These are phyloP conservation scores for Ophion ellenae DNA, from an alignment of 2,888 invertebrate species.

Conservation along the genomic window DNA sequence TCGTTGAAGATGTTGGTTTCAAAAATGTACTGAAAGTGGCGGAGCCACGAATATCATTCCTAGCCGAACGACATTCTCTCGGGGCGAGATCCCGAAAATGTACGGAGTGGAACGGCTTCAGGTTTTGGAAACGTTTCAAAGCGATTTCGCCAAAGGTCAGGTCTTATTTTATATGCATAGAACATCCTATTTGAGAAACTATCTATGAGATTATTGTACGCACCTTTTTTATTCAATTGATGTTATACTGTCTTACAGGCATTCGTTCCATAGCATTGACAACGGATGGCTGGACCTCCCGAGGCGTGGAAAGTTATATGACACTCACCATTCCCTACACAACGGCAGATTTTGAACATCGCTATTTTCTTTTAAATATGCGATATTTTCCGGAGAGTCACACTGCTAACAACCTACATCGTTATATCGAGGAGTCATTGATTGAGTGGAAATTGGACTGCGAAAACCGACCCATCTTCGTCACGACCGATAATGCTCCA, in stretches of 20 bases:
- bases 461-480: constrained; percentile 2
- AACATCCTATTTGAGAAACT: neutral
- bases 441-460: constrained; percentile 12
- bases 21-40: no score
- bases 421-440: constrained; percentile 20
- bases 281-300: neutral
- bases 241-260: no score
- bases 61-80: no score
- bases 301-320: constrained; percentile 1
- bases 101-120: neutral
- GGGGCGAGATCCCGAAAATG: no score
- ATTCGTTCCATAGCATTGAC: neutral
- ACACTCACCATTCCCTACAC: constrained; percentile 13
- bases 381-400: constrained; percentile 11
- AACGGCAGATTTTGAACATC: constrained; percentile 1
- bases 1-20: no score
- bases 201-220: neutral
- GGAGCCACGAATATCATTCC: no score
- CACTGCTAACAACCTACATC: constrained; percentile 4
- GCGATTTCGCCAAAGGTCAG: constrained; percentile 9
- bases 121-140: constrained; percentile 4
- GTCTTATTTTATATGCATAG: constrained; percentile 1
- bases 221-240: no score
- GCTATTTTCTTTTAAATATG: constrained; percentile 19
- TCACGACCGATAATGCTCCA: neutral